Base-by-base conservation (phyloP, 2,888 invertebrate species). In the Bombyx huttoni region DNA sequence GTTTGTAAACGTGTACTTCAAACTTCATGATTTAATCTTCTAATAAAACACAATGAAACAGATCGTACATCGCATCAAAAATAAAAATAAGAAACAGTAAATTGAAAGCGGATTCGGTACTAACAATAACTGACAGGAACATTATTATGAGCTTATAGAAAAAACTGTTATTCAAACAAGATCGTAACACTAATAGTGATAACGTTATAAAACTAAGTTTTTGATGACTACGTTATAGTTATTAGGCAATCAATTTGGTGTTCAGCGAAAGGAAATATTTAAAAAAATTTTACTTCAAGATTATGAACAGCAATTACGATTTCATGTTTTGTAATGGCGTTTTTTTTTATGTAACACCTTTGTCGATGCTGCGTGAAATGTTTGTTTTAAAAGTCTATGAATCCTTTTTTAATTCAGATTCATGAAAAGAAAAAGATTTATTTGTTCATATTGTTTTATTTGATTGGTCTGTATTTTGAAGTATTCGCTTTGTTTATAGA, bases 81-180 rank as follows among this genome's bases (percentile, higher is more conserved):
- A 55, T 56, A 49, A 55, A 62, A 68, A 68, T 67, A 66, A 63
- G 61, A 68, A 69, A 40, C 12, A 69, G 64, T 60, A 66, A 70
- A 68, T 68, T 68, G 68, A 73, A 75, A 72, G 68, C 63, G 51
- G 58, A 59, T 58, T 61, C 58, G 57, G 53, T 53, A 52, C 33
- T 55, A 53, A 60, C 61, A 64, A 67, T 69, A 61, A 67, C 61
- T 55, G 55, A 60, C 62, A 56, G 55, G 61, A 65, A 59, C 57
- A 45, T 52, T 62, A 60, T 64, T 58, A 54, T 52, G 52, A 60
- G 58, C 60, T 65, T 61, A 62, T 57, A 55, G 61, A 56, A 61
- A 61, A 58, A 58, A 64, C 63, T 57, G 40, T 34, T 56, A 54
- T 58, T 58, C 55, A 57, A 54, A 14, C 52, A 58, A 63, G 61